Evolutionary conservation across 2,888 invertebrate species (phyloP).

Genomic region (Micoletzkya japonica): DNA sequence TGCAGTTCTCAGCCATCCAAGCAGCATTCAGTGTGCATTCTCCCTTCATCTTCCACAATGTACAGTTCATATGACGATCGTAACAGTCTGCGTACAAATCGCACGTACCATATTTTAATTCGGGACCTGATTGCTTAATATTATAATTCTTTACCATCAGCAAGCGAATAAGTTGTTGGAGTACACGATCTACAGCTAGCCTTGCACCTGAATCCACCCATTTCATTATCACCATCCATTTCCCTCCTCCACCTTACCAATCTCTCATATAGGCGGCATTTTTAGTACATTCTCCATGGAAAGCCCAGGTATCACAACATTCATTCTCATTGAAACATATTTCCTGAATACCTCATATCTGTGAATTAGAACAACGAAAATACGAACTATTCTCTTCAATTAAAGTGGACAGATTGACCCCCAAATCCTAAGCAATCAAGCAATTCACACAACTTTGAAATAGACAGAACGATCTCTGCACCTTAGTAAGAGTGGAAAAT

Average conservation of each 20-base stretch:
- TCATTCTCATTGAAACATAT: conserved; percentile 33
- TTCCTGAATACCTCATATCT: conserved; percentile 17
- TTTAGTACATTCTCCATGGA: conserved; percentile 19
- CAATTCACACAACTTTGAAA: no score
- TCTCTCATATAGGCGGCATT: conserved; percentile 29
- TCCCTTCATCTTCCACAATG: conserved; percentile 46
- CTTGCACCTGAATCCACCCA: conserved; percentile 21
- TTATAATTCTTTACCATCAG: conserved; percentile 12
- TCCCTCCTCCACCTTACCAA: conserved; percentile 8
- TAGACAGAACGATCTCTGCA: not conserved
- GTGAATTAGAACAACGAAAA: no score
- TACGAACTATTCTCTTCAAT: no score
- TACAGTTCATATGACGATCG: conserved; percentile 55
- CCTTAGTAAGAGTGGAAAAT: not conserved
- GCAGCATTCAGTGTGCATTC: conserved; percentile 53
- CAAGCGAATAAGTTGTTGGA: conserved; percentile 9
- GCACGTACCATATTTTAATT: no score
- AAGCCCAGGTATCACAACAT: conserved; percentile 29
- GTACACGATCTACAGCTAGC: conserved; percentile 23
- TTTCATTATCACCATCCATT: not conserved
- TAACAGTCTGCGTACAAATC: conserved; percentile 55
- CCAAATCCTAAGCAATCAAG: no score
- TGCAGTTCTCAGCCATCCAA: conserved; percentile 59
- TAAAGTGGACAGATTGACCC: no score
- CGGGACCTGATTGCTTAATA: no score